These are phyloP conservation scores for Microdon myrmicae DNA, from an alignment of 2,888 invertebrate species.

Conservation along the genomic window DNA sequence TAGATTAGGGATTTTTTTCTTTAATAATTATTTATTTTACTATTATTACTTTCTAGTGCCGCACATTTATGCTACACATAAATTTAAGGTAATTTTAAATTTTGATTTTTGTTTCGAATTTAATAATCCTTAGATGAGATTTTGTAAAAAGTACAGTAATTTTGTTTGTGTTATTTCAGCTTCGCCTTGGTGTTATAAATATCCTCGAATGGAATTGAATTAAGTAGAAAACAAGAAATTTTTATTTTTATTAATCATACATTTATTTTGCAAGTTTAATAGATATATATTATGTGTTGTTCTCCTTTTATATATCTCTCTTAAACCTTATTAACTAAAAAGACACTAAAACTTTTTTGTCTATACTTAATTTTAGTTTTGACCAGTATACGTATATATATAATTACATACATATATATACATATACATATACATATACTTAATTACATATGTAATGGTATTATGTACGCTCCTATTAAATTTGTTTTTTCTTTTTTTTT, in stretches of 20 bases:
- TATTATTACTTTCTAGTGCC: too few species aligned
- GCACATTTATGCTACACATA: too few species aligned
- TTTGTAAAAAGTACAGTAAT: too few species aligned
- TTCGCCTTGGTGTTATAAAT: too few species aligned
- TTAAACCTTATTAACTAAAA: constrained; percentile 54
- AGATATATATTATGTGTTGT: constrained; percentile 8
- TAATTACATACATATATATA: constrained; percentile 10
- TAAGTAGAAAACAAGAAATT: constrained; percentile 5
- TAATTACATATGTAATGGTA: constrained; percentile 14
- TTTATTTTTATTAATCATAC: constrained; percentile 25
- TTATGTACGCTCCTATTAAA: constrained; percentile 16
- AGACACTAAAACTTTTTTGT: constrained; percentile 54
- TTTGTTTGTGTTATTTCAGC: too few species aligned
- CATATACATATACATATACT: constrained; percentile 8
- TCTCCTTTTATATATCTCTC: constrained; percentile 28
- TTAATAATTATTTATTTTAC: too few species aligned
- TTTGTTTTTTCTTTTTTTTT: constrained; percentile 13
- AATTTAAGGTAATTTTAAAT: too few species aligned
- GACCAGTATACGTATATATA: constrained; percentile 13
- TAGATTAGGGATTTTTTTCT: too few species aligned
- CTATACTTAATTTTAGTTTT: constrained; percentile 39
- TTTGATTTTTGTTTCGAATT: too few species aligned
- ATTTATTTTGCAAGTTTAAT: constrained; percentile 32
- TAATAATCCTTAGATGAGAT: too few species aligned
- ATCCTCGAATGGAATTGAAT: too few species aligned